Evolutionary conservation across 2,888 invertebrate species (phyloP), one percentile per base, ranked within the genome.

Genomic region (Erebia palarica): DNA sequence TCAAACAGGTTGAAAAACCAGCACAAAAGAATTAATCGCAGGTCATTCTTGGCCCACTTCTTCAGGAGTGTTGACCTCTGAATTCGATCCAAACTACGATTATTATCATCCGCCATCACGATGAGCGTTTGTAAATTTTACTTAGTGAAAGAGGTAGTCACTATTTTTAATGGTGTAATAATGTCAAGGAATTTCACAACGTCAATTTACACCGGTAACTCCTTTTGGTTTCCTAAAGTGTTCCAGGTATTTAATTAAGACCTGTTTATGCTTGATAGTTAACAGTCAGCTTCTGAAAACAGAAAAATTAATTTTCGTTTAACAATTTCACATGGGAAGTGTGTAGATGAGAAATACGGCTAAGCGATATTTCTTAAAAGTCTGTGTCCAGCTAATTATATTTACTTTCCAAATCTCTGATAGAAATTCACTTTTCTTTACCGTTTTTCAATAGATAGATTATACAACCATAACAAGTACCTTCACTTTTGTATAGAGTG

Each of bases 51-150:
- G 84, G 80, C 83, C 85, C 75, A 86, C 79, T 80, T 86, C 76
- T 73, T 71, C 47, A 61, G 78, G 84, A 82, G 82, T 84, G 85
- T 90, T 90, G 91, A 91, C 88, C 91, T 81, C 83, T 75, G 74
- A 76, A 51, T 61, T 49, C 57, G 64, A 58, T 53, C 16, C 63
- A 65, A 65, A 65, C 61, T 27, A 60, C 18, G 44, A 66, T 27
- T 59, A 66, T 18, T 53, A 13, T 44, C 51, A 42, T 18, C 42
- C 47, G n/a, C 5, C 44, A 47, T 61, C 44, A 47, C 47, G 18
- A 18, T 61, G 18, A 18, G 47, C 47, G 13, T 47, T 36, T 21
- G 18, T 61, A 61, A 61, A 44, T 61, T 61, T 42, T 13, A 18
- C 60, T 44, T 44, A 9, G 18, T 10, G 47, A 47, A 47, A 47